A percentile compares a stretch with the other conserved stretches of the same genome.
Evolutionary conservation across 2,888 invertebrate genomes (phyloP).

Genomic region (Cephus pulcher): DNA sequence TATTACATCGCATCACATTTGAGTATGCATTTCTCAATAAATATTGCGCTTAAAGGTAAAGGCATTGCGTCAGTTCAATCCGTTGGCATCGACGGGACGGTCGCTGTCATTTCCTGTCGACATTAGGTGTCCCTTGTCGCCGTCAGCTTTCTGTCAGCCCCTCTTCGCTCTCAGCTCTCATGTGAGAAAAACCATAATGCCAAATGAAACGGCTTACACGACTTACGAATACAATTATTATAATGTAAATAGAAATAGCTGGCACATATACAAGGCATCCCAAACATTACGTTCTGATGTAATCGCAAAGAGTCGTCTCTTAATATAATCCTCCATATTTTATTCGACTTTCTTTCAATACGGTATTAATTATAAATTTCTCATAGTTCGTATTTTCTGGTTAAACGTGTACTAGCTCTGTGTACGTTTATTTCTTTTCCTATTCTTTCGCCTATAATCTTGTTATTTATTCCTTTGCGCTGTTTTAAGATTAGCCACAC

Average conservation of each 20-base stretch:
- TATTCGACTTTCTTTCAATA: slow-evolving; percentile 10
- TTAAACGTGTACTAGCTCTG: background rate
- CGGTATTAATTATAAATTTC: background rate
- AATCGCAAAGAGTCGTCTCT: background rate
- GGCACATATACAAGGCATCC: slow-evolving; percentile 63
- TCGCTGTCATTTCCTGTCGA: background rate
- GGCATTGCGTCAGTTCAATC: background rate
- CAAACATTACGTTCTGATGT: slow-evolving; percentile 50
- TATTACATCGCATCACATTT: slow-evolving; percentile 10
- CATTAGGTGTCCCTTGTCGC: background rate
- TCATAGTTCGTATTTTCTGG: background rate
- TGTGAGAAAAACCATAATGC: background rate
- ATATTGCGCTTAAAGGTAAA: background rate
- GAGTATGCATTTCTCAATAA: slow-evolving; percentile 13
- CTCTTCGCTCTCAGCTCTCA: background rate
- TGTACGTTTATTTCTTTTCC: background rate
- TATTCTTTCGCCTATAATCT: background rate
- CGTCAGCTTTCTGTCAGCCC: background rate
- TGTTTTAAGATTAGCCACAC: background rate
- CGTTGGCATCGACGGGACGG: background rate
- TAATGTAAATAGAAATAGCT: slow-evolving; percentile 58
- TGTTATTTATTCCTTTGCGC: background rate
- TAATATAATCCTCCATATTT: slow-evolving; percentile 12
- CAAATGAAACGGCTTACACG: slow-evolving; percentile 29
- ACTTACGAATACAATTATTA: slow-evolving; percentile 48